Evolutionary conservation across 92 coral and sea anemone species (phyloP).

Genomic region (Zoanthus gigantus): DNA sequence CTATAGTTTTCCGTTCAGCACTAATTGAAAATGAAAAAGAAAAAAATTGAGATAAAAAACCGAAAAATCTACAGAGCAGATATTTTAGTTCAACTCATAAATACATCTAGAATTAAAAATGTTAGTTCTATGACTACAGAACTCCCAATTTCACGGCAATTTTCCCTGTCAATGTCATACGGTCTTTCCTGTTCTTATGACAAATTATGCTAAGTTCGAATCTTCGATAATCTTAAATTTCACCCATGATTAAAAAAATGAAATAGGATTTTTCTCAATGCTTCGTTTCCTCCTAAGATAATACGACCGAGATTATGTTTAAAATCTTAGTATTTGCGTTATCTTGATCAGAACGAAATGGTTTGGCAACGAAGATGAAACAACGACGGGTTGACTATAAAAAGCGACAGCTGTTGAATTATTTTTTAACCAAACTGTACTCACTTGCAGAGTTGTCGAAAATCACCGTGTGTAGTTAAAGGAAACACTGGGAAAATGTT

Average conservation of each 20-base stretch:
- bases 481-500: neutral
- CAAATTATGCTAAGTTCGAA: neutral
- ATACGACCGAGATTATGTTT: neutral
- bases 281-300: neutral
- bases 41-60: neutral
- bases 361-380: neutral
- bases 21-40: neutral
- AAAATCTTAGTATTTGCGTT: neutral
- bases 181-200: neutral
- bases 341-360: slow-evolving; percentile 1
- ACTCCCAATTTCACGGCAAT: neutral
- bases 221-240: slow-evolving; percentile 3
- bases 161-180: neutral
- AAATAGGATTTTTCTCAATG: neutral
- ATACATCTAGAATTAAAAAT: neutral
- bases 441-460: neutral
- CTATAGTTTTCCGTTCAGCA: neutral
- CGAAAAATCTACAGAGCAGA: neutral
- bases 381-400: neutral
- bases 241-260: neutral
- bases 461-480: neutral
- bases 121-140: neutral
- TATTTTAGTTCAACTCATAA: neutral
- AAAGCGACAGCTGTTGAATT: neutral
- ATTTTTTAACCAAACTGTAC: neutral